Evolutionary conservation across 2,797 vertebrate genomes (phyloP), one percentile per base, ranked within the genome.

Genomic region (Hybognathus amarus): DNA sequence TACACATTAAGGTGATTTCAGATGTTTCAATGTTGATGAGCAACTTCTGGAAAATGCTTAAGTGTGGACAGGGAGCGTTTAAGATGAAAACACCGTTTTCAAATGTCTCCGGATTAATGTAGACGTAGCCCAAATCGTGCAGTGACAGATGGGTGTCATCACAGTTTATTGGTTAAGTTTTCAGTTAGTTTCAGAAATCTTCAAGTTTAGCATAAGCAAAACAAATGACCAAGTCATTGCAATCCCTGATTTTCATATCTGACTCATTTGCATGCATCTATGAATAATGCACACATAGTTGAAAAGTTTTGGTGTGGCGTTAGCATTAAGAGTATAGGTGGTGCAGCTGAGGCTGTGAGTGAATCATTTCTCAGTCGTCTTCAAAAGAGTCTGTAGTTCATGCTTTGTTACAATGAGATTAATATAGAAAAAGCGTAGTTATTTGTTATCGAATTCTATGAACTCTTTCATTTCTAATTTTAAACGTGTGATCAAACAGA

Each of bases 381-480:
- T 80, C 66, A 59, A 70, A 59, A 69, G 50, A 27, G 24, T 30
- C 52, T 83, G 77, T 74, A 78, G 52, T 38, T 80, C 54, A 70
- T 64, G 73, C 33, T 6, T 50, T 40, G 50, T 78, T 75, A 79
- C 82, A 79, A 77, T 56, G 13, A 59, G 83, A 77, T 86, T 83
- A 83, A 84, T 73, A 66, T 78, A 56, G n/a, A 56, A 86, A 56
- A 56, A 86, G 61, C 5, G 15, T 18, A n/a, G 80, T 77, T 67
- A 82, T 86, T 86, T 87, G 52, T 84, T 86, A 73, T 88, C 83
- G 84, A 85, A 76, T 87, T 87, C 76, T 40, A 50, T 45, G 22
- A 83, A 70, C 40, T 52, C 68, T 89, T 85, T 88, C 81, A 84
- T 87, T 83, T 87, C 83, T 79, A 67, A 63, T 82, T 87, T 85